Evolutionary conservation across 2,113 vertebrate genomes (phyloP).

Genomic region (Labeo rohita): DNA sequence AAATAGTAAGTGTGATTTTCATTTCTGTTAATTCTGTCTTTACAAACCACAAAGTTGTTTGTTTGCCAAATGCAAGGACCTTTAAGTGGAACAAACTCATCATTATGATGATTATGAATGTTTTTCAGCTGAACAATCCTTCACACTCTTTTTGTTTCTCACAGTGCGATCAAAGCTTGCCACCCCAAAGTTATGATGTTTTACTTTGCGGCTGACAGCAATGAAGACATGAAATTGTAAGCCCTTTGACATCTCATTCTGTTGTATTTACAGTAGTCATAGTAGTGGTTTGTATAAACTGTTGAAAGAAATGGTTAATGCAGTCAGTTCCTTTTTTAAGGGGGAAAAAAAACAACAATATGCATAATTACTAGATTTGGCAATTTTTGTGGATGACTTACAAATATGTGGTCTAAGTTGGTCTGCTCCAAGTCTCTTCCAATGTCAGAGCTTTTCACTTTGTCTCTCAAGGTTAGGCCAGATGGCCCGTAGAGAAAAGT

Average conservation of each 20-base stretch:
- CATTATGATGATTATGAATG: neutral
- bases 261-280: neutral
- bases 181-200: conserved; percentile 95
- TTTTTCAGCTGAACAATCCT: neutral
- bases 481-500: no score
- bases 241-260: conserved; percentile 60
- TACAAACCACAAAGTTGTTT: neutral
- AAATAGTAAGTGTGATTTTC: conserved; percentile 84
- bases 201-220: conserved; percentile 94
- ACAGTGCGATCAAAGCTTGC: conserved; percentile 93
- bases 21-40: neutral
- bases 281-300: neutral
- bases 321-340: neutral
- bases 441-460: no score
- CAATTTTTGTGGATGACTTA: neutral
- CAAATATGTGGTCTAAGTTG: neutral
- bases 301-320: neutral
- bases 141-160: conserved; percentile 21
- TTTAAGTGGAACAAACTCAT: neutral
- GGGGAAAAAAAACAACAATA: neutral
- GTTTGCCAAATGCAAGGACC: neutral
- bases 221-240: conserved; percentile 93
- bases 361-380: neutral
- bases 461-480: no score
- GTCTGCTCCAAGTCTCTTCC: no score